These are phyloP conservation scores for Anarsia innoxiella DNA, from an alignment of 2,888 invertebrate species.

Conservation along the genomic window DNA sequence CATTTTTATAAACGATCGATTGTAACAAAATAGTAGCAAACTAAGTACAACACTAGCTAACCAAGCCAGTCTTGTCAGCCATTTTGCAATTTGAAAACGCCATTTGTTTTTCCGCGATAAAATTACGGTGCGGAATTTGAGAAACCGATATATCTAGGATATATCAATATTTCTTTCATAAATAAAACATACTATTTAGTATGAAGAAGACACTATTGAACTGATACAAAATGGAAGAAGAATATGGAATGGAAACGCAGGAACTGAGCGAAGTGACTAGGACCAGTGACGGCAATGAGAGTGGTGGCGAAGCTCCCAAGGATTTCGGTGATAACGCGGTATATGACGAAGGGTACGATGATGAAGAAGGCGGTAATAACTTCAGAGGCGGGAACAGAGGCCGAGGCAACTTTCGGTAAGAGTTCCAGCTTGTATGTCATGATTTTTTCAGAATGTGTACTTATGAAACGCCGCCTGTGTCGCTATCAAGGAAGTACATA, in stretches of 20 bases:
- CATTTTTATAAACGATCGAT: no score
- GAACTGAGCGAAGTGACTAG: slow-evolving; percentile 26
- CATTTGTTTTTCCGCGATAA: no score
- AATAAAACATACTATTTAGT: no score
- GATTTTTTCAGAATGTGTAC: neutral
- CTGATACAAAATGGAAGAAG: slow-evolving; percentile 60
- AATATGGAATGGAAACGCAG: slow-evolving; percentile 58
- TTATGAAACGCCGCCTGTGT: neutral
- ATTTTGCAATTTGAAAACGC: no score
- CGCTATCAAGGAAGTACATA: neutral
- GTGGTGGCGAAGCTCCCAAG: slow-evolving; percentile 42
- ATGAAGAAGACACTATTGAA: no score
- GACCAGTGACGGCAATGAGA: slow-evolving; percentile 29
- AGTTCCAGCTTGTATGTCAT: neutral
- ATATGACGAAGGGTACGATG: slow-evolving; percentile 57
- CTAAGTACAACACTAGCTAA: no score
- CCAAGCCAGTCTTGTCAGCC: no score
- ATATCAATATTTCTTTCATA: no score
- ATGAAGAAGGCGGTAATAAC: slow-evolving; percentile 50
- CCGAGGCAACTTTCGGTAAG: slow-evolving; percentile 64
- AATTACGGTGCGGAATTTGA: no score
- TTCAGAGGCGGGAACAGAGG: slow-evolving; percentile 50
- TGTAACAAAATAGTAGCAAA: no score
- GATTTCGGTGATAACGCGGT: slow-evolving; percentile 47
- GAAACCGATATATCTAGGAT: no score